phyloP scores from a whole-genome alignment of 2,797 vertebrate species.

The Coregonus sp. region DNA sequence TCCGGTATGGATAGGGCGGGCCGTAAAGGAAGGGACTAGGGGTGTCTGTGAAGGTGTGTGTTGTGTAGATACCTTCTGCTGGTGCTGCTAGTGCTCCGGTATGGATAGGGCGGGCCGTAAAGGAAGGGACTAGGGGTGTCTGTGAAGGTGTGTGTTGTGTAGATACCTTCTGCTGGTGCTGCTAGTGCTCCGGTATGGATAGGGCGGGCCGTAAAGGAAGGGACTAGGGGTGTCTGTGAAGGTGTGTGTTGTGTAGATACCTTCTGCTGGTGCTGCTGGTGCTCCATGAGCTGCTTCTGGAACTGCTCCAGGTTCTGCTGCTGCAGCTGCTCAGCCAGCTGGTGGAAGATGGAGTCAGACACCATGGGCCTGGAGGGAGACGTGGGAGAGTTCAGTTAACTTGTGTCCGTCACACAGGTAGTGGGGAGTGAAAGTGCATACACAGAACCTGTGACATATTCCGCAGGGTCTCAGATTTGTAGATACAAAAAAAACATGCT shows the following conservation, averaged over 20 bases:
- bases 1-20: no score
- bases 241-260: no score
- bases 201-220: no score
- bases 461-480: not conserved
- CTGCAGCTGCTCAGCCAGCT: conserved; percentile 95
- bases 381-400: conserved; percentile 24
- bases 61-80: no score
- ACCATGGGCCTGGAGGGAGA: conserved; percentile 84
- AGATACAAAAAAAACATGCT: conserved; percentile 50
- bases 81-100: no score
- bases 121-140: no score
- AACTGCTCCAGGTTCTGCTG: conserved; percentile 98
- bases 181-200: no score
- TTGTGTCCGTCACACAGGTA: not conserved
- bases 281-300: conserved; percentile 93
- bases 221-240: no score
- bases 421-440: not conserved
- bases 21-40: no score
- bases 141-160: no score
- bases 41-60: no score
- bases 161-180: conserved; percentile 54
- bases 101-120: no score
- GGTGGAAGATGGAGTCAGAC: conserved; percentile 95
- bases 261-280: conserved; percentile 57
- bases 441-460: not conserved